Conservation (phyloP, 2,113 vertebrate species). For the Xiphophorus maculatus region DNA sequence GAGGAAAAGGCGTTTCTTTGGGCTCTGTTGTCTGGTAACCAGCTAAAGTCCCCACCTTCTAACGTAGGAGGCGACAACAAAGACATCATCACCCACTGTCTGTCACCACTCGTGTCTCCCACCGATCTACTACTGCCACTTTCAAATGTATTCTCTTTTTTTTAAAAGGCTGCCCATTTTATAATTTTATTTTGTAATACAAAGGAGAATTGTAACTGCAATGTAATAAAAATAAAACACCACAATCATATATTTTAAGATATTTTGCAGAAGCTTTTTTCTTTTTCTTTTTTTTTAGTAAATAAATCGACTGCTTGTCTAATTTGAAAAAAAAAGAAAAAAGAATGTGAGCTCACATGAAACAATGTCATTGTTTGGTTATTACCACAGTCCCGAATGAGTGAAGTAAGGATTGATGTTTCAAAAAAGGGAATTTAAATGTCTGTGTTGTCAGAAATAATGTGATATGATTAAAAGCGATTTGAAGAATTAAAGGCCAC, state of each 20-base stretch:
- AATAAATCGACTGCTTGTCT: conserved; percentile 56
- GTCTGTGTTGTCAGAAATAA: conserved; percentile 65
- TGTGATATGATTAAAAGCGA: conserved; percentile 48
- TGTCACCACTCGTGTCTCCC: conserved; percentile 79
- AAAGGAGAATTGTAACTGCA: conserved; percentile 75
- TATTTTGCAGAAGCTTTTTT: conserved; percentile 70
- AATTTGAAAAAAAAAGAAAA: conserved; percentile 47
- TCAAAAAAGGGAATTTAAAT: conserved; percentile 61
- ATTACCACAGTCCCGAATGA: conserved; percentile 50
- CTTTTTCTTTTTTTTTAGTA: conserved; percentile 49
- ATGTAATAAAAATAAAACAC: conserved; percentile 72
- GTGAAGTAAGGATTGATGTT: conserved; percentile 55
- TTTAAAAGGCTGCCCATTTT: conserved; percentile 81
- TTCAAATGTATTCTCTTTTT: conserved; percentile 77
- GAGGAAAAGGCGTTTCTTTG: conserved; percentile 96
- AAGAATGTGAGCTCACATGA: conserved; percentile 50
- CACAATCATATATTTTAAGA: conserved; percentile 77
- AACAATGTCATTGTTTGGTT: conserved; percentile 54
- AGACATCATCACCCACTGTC: conserved; percentile 77
- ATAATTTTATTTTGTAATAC: conserved; percentile 81
- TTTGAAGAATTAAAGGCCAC: conserved; percentile 37
- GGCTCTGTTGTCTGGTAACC: conserved; percentile 95
- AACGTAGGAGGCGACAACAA: conserved; percentile 68
- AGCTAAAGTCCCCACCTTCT: conserved; percentile 83
- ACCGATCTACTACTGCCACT: conserved; percentile 81